Conservation (phyloP, 2,888 invertebrate genomes). For the Fragum sueziense region DNA sequence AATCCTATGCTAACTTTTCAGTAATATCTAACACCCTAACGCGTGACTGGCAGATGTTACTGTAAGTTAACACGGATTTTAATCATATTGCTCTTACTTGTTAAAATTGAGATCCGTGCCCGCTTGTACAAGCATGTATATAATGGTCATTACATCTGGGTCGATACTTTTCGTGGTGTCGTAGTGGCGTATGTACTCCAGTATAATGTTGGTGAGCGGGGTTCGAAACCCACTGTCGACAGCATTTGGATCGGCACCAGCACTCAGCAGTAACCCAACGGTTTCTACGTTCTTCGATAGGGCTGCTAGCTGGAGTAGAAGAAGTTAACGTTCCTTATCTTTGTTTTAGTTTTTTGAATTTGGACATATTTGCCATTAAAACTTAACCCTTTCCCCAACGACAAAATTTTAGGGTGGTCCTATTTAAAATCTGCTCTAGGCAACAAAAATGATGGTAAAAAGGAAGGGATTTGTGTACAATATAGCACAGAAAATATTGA, state of each 20-base stretch:
- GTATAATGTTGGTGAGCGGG: slow-evolving; percentile 69
- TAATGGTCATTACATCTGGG: slow-evolving; percentile 64
- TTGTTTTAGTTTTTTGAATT: too few relatives aligned
- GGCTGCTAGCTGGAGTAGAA: slow-evolving; percentile 71
- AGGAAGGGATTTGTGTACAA: too few relatives aligned
- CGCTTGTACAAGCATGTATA: slow-evolving; percentile 62
- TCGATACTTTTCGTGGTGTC: slow-evolving; percentile 29
- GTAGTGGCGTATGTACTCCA: slow-evolving; percentile 50
- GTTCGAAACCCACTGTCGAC: slow-evolving; percentile 68
- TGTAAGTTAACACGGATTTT: not conserved
- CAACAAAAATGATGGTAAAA: too few relatives aligned
- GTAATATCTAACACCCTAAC: too few relatives aligned
- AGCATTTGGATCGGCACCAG: slow-evolving; percentile 69
- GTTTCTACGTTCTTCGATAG: slow-evolving; percentile 62
- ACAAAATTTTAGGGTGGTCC: too few relatives aligned
- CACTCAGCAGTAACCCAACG: slow-evolving; percentile 65
- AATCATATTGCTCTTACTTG: slow-evolving; percentile 1
- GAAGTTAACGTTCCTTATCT: too few relatives aligned
- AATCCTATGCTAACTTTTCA: too few relatives aligned
- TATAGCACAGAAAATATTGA: too few relatives aligned
- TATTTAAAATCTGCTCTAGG: too few relatives aligned
- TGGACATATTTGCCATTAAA: too few relatives aligned
- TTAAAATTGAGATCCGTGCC: slow-evolving; percentile 60
- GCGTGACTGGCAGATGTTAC: not conserved
- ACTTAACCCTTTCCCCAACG: too few relatives aligned